These are phyloP conservation scores for Copidosoma floridanum DNA, from an alignment of 1,140 invertebrate species.

Conservation along the genomic window DNA sequence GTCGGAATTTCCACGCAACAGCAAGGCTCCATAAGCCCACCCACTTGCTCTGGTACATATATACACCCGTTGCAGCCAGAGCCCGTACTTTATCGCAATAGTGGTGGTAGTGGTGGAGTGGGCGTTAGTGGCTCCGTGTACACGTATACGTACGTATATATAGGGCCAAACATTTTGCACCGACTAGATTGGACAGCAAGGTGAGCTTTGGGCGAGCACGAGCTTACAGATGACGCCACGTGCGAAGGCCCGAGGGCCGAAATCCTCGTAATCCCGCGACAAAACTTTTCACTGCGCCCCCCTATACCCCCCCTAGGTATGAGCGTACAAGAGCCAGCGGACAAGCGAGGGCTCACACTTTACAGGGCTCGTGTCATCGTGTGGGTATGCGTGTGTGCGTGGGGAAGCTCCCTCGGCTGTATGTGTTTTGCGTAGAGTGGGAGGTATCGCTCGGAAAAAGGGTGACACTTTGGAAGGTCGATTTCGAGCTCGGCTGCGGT, in stretches of 20 bases:
- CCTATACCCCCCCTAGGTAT: too few species aligned
- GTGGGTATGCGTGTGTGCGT: too few species aligned
- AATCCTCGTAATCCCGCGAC: constrained; percentile 15
- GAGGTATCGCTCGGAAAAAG: too few species aligned
- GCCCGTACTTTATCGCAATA: too few species aligned
- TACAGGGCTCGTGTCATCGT: too few species aligned
- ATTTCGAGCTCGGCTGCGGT: too few species aligned
- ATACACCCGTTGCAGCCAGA: background rate
- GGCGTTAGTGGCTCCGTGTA: background rate
- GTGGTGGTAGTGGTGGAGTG: too few species aligned
- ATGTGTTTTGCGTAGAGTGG: too few species aligned
- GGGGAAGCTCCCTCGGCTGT: too few species aligned
- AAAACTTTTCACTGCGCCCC: constrained; percentile 7
- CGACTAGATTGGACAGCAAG: background rate
- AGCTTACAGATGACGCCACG: constrained; percentile 21
- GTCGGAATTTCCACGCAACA: background rate
- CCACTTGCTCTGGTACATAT: background rate
- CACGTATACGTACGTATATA: background rate
- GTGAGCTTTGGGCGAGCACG: background rate
- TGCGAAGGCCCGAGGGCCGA: constrained; percentile 4
- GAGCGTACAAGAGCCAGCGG: too few species aligned
- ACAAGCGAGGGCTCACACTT: background rate
- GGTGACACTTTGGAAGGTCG: too few species aligned
- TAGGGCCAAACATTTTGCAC: constrained; percentile 16
- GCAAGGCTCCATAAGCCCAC: background rate